Percentiles rank a stretch among this genome's conserved stretches.
These are phyloP conservation scores for Leptinotarsa peninsularis DNA, from an alignment of 2,888 invertebrate genomes.

Conservation along the genomic window DNA sequence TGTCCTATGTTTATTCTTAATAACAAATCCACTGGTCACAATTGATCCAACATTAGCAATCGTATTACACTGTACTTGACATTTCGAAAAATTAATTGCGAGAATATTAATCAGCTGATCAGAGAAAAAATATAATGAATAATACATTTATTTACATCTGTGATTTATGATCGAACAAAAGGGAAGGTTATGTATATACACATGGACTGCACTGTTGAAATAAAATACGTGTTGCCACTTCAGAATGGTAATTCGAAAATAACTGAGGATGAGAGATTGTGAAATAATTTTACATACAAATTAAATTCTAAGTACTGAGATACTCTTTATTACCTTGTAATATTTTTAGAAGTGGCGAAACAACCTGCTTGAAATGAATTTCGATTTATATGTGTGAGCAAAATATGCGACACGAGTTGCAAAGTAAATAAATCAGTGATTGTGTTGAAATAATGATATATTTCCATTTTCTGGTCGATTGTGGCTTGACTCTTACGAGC, in stretches of 20 bases:
- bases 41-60: constrained; percentile 19
- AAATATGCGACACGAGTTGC: no score
- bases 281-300: constrained; percentile 18
- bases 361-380: no score
- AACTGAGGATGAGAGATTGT: constrained; percentile 4
- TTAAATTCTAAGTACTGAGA: background rate
- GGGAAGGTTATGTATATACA: constrained; percentile 43
- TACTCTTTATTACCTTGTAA: no score
- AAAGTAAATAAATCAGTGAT: no score
- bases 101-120: constrained; percentile 32
- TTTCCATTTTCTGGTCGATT: no score
- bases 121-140: constrained; percentile 37
- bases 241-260: constrained; percentile 2
- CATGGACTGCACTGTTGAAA: background rate
- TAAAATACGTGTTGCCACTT: constrained; percentile 6
- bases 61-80: constrained; percentile 36
- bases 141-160: constrained; percentile 32
- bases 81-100: constrained; percentile 41
- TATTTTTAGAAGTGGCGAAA: no score
- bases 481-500: no score
- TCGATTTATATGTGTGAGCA: no score
- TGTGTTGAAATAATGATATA: no score
- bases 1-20: background rate
- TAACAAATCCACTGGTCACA: background rate
- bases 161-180: constrained; percentile 45